Base-by-base conservation (phyloP, 2,888 invertebrate genomes). In the Ischnus inquisitorius region DNA sequence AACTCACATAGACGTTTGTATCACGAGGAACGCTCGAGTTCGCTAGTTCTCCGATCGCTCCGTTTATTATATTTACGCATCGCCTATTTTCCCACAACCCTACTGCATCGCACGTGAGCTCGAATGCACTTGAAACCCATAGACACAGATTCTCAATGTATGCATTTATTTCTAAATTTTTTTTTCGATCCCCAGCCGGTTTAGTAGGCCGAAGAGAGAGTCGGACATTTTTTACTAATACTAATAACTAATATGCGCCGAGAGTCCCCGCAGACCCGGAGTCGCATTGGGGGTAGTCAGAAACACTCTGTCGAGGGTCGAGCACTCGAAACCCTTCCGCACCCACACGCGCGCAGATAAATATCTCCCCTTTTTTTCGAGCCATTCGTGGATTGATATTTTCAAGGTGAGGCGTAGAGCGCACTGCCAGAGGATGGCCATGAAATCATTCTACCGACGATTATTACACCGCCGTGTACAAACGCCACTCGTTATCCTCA, bases 401-500 rank as follows among this genome's bases (percentile, higher is more conserved):
- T 69, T 51, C 69, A 69, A 69, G 69, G 34, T 69, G 69, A 34
- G 34, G 39, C 12, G 16, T 19, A 16, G 10, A 54, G 22, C 22
- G 19, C 19, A 19, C 19, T 19, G 19, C 54, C 10, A 12, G 3
- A 3, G 22, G 19, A 54, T 54, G 19, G 22, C 19, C 54, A 19
- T 54, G 54, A 54, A 54, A 54, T 16, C 54, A 22, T 22, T 54
- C 54, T 19, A 54, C 54, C 54, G 54, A 54, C 54, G 54, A 54
- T 54, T 54, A 54, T 22, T 54, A 19, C 19, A 22, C 54, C 19
- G 54, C 54, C 3, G 54, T 22, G 22, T 22, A 51, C 16, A 19
- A 54, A 19, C 51, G 51, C 51, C 22, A 39, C 69, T 57, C 71
- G 71, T 57, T 57, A 57, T 71, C 41, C 41, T 57, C 39, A 57